phyloP scores from a whole-genome alignment of 2,113 vertebrate species.

The Coreoperca whiteheadi region DNA sequence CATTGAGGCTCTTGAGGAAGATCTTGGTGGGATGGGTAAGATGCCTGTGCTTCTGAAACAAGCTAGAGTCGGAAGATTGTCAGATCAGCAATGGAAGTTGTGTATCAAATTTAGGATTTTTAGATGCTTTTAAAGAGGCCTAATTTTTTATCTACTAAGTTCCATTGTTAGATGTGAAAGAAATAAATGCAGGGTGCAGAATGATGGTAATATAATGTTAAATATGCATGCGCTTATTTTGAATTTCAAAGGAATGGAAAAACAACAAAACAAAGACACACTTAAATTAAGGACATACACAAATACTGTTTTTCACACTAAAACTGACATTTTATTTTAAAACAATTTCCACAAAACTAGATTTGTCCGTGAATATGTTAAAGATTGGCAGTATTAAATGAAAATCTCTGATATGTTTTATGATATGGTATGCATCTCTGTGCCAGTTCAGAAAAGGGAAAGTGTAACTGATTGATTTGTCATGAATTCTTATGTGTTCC shows the following conservation, averaged over 20 bases:
- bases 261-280: not conserved
- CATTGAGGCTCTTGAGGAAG: not conserved
- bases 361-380: not conserved
- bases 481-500: conserved; percentile 20
- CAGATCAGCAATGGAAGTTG: not conserved
- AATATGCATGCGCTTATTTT: not conserved
- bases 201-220: not conserved
- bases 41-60: conserved; percentile 44
- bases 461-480: conserved; percentile 34
- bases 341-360: not conserved
- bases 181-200: not conserved
- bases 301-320: not conserved
- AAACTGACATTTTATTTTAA: not conserved
- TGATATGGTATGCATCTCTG: conserved; percentile 8
- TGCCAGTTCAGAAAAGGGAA: conserved; percentile 19
- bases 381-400: not conserved
- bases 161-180: not conserved
- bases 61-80: conserved; percentile 20
- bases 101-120: conserved; percentile 3
- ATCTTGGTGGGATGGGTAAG: conserved; percentile 11
- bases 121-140: not conserved
- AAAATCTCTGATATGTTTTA: not conserved
- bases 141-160: not conserved
- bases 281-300: not conserved
- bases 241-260: not conserved